These are phyloP conservation scores for Lacanobia oleracea DNA, from an alignment of 2,888 invertebrate species.

Conservation along the genomic window DNA sequence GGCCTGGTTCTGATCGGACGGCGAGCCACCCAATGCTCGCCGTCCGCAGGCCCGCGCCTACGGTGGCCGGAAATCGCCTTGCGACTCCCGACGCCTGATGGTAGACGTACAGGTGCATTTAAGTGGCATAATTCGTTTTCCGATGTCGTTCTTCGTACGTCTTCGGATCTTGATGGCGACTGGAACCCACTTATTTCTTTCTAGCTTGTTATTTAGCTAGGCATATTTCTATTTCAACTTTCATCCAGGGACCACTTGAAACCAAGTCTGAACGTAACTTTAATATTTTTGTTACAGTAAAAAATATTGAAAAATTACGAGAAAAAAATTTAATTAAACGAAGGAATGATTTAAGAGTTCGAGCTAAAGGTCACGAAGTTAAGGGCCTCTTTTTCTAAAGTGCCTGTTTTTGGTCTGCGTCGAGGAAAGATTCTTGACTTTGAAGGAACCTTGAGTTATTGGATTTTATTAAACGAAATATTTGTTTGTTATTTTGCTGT, in stretches of 20 bases:
- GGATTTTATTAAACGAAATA: conserved; percentile 32
- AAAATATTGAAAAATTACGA: conserved; percentile 49
- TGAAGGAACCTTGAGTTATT: conserved; percentile 18
- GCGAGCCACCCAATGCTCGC: no score
- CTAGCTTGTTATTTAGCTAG: not conserved
- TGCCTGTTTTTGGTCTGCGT: conserved; percentile 30
- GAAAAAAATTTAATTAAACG: conserved; percentile 46
- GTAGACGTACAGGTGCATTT: no score
- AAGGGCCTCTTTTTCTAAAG: conserved; percentile 10
- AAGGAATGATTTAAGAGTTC: conserved; percentile 50
- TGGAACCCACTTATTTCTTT: not conserved
- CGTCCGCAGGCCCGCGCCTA: no score
- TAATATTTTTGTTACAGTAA: conserved; percentile 39
- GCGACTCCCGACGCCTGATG: no score
- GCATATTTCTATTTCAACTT: conserved; percentile 61
- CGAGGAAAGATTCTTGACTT: conserved; percentile 6
- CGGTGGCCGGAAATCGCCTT: no score
- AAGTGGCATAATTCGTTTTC: no score
- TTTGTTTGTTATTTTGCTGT: conserved; percentile 30
- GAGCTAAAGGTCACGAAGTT: conserved; percentile 8
- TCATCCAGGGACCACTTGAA: conserved; percentile 54
- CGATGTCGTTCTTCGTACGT: no score
- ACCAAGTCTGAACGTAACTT: not conserved
- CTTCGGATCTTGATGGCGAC: not conserved
- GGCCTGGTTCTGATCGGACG: no score